A percentile compares a stretch with the other conserved stretches of the same genome.
phyloP scores from a whole-genome alignment of 2,797 vertebrate genomes.

The Coendou prehensilis region DNA sequence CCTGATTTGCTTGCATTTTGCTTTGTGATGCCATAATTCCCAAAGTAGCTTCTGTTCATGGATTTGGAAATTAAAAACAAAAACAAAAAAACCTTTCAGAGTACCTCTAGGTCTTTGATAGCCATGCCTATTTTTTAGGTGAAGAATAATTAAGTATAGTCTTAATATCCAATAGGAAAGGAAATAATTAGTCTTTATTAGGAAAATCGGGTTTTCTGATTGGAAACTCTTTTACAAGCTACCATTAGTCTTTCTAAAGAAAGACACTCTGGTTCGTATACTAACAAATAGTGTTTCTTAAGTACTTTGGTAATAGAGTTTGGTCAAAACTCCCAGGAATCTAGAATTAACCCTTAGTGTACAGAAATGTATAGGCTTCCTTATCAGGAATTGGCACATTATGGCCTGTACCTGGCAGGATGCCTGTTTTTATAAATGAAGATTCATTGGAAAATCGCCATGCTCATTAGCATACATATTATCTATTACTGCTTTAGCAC shows the following conservation, averaged over 20 bases:
- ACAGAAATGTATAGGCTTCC: not conserved
- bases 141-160: slow-evolving; percentile 4
- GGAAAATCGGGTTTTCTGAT: not conserved
- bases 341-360: not conserved
- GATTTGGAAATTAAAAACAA: not conserved
- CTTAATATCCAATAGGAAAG: not conserved
- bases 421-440: slow-evolving; percentile 17
- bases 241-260: not conserved
- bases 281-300: not conserved
- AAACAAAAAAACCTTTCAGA: not conserved
- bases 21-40: not conserved
- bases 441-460: not conserved
- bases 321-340: not conserved
- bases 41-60: not conserved
- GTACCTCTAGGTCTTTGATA: not conserved
- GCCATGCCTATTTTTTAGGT: not conserved
- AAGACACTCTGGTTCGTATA: not conserved
- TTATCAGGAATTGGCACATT: not conserved
- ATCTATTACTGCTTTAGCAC: not conserved
- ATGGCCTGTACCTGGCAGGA: not conserved
- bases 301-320: not conserved
- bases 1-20: not conserved
- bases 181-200: not conserved
- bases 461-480: not conserved
- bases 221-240: not conserved